Base-by-base conservation (phyloP, 2,797 vertebrate genomes). In the Lutra lutra region DNA sequence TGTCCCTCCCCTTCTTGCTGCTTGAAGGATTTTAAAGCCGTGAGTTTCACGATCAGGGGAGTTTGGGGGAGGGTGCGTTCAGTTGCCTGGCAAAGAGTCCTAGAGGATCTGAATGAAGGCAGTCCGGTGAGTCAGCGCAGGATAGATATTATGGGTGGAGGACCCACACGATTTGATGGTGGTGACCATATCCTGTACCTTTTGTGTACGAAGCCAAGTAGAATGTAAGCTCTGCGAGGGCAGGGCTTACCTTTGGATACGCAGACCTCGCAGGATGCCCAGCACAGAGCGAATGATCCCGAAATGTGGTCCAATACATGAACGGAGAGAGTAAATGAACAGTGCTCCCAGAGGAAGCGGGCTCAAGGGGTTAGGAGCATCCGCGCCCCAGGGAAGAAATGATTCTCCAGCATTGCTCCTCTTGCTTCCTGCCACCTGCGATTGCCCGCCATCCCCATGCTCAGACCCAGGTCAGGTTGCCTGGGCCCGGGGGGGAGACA, bases 21-120 rank as follows among this genome's bases (percentile, higher is more conserved):
- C 29, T 68, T 88, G 72, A 75, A 97, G 35, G 88, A 94, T 80
- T 46, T 87, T 83, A 82, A 79, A 58, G 83, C 51, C 60, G 82
- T 83, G 82, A 2, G 29, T 86, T 46, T 46, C 38, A 43, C 32
- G 32, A 64, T n/a, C 43, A 95, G 70, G 77, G 10, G 23, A 91
- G 48, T 75, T 58, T 94, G 86, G 51, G 32, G 32, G 38, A 80
- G 27, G 38, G 35, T 14, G 48, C 17, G 62, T 62, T 58, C 23
- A 78, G 7, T n/a, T 58, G 20, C 58, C 40, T 38, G 15, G 35
- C 3, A 1, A 48, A 68, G 66, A 46, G 32, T 86, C 54, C 60
- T 73, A 32, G 23, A 82, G 51, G 66, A 32, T 51, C 80, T 58
- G 62, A 84, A 70, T 58, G 27, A n/a, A 85, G 66, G 29, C 27